These are phyloP conservation scores for Corythaixoides concolor DNA, from an alignment of 2,113 vertebrate genomes.

Conservation along the genomic window DNA sequence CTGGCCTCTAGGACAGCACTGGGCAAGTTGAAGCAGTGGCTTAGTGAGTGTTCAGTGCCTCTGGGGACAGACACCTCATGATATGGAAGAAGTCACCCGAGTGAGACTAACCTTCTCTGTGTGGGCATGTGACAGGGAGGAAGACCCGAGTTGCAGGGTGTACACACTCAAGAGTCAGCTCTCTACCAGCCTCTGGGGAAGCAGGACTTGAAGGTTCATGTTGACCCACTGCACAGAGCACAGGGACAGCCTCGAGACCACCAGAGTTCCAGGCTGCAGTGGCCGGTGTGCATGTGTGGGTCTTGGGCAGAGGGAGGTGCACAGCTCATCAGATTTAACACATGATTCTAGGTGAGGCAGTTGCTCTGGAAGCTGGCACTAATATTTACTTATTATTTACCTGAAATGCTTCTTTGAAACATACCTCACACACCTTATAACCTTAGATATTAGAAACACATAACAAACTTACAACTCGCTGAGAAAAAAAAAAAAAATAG, in stretches of 20 bases:
- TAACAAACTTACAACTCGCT: background rate
- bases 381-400: background rate
- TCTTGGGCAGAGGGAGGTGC: background rate
- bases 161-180: background rate
- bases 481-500: background rate
- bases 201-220: background rate
- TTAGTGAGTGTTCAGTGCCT: background rate
- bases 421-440: background rate
- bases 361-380: background rate
- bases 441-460: background rate
- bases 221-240: background rate
- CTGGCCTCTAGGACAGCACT: background rate
- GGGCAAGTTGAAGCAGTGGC: background rate
- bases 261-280: background rate
- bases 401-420: background rate
- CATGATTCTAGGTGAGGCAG: fast-evolving
- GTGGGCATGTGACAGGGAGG: fast-evolving
- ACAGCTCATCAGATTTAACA: background rate
- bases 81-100: background rate
- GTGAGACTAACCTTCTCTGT: background rate
- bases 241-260: background rate
- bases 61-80: background rate
- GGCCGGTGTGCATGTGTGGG: fast-evolving
- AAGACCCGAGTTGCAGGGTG: background rate
- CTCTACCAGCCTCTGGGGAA: background rate